phyloP scores from a whole-genome alignment of 2,113 vertebrate genomes.

The Myodes glareolus region DNA sequence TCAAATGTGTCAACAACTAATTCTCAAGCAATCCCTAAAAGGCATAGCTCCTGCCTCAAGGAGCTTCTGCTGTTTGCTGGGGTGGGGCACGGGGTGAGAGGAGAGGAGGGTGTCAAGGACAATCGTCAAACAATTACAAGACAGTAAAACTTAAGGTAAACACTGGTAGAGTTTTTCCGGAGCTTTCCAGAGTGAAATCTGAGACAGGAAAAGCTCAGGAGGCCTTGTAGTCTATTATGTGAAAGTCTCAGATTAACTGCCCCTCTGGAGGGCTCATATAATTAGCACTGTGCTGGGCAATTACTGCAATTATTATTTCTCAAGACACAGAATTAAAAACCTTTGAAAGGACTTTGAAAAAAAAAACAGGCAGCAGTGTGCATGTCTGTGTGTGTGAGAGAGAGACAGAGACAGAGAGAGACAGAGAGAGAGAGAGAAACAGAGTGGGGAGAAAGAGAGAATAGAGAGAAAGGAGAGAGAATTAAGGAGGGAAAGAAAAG shows the following conservation, averaged over 20 bases:
- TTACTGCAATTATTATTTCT: constrained; percentile 53
- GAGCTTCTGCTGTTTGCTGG: neutral
- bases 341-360: neutral
- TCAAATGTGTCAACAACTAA: neutral
- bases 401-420: neutral
- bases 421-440: rapidly evolving
- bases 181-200: constrained; percentile 16
- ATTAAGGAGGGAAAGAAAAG: neutral
- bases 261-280: constrained; percentile 42
- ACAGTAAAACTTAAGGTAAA: constrained; percentile 9
- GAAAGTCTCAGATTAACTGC: neutral
- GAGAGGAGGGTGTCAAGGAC: neutral
- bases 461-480: neutral
- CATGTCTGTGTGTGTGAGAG: neutral
- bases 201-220: neutral
- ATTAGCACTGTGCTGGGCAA: neutral
- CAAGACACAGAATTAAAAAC: neutral
- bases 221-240: neutral
- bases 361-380: neutral
- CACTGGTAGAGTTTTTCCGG: neutral
- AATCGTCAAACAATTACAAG: constrained; percentile 51
- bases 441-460: neutral
- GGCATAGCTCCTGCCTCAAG: neutral
- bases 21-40: constrained; percentile 40
- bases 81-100: no score